Evolutionary conservation across 2,888 invertebrate genomes (phyloP).

Genomic region (Chrysopilus asiliformis): DNA sequence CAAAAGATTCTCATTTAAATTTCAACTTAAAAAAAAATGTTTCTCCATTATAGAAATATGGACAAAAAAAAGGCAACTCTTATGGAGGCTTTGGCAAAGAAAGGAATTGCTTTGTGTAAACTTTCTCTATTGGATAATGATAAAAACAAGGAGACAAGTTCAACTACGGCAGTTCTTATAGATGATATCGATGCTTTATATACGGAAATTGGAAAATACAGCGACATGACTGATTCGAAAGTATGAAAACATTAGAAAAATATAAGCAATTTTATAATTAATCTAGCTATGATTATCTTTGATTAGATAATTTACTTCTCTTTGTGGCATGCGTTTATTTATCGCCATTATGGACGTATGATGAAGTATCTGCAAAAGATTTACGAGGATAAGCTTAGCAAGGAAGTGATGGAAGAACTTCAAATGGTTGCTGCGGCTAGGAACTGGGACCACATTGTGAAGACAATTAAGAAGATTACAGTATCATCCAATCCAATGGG

Average conservation of each 20-base stretch:
- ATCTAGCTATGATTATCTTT: slow-evolving; percentile 1
- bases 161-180: slow-evolving; percentile 32
- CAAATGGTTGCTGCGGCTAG: slow-evolving; percentile 23
- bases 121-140: slow-evolving; percentile 36
- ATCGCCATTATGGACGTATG: slow-evolving; percentile 69
- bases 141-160: slow-evolving; percentile 22
- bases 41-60: slow-evolving; percentile 46
- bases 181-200: slow-evolving; percentile 48
- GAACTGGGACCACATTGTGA: slow-evolving; percentile 28
- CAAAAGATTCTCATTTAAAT: not conserved
- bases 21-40: slow-evolving; percentile 4
- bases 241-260: slow-evolving; percentile 33
- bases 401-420: slow-evolving; percentile 43
- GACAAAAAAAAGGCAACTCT: slow-evolving; percentile 71
- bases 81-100: slow-evolving; percentile 65
- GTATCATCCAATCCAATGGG: slow-evolving; percentile 28
- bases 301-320: slow-evolving; percentile 58
- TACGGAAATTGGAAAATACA: slow-evolving; percentile 64
- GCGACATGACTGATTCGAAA: slow-evolving; percentile 66
- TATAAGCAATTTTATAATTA: slow-evolving; percentile 4
- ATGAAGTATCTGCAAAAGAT: slow-evolving; percentile 60
- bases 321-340: slow-evolving; percentile 67
- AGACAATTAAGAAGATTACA: slow-evolving; percentile 24
- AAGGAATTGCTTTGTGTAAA: slow-evolving; percentile 58
- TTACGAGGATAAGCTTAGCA: slow-evolving; percentile 66